Evolutionary conservation across 2,113 vertebrate genomes (phyloP).

Genomic region (Neolamprologus longior): DNA sequence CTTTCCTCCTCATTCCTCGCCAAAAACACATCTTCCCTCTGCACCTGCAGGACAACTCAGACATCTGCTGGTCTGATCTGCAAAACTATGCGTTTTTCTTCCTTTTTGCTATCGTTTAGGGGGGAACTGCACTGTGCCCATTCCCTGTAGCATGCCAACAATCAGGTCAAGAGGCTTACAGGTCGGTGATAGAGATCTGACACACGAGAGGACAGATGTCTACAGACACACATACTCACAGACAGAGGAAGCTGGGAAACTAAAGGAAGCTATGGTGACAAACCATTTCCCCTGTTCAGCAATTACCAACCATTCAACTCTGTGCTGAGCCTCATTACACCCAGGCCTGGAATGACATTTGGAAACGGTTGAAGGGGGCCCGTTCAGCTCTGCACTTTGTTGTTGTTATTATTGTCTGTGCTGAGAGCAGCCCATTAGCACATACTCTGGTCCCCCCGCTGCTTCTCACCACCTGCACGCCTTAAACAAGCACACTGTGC

Average conservation of each 20-base stretch:
- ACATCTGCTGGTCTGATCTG: background rate
- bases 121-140: background rate
- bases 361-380: conserved; percentile 58
- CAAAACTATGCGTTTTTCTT: background rate
- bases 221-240: background rate
- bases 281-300: conserved; percentile 57
- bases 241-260: conserved; percentile 28
- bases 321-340: conserved; percentile 51
- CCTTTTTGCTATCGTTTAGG: background rate
- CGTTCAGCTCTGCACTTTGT: conserved; percentile 38
- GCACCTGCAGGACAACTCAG: background rate
- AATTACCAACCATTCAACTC: conserved; percentile 54
- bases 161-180: background rate
- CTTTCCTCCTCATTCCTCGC: background rate
- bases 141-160: background rate
- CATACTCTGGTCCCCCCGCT: background rate
- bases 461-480: conserved; percentile 22
- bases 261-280: conserved; percentile 60
- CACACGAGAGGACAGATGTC: conserved; percentile 13
- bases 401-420: conserved; percentile 58
- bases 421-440: conserved; percentile 29
- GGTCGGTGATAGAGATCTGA: background rate
- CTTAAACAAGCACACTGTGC: background rate
- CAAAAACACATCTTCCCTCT: background rate
- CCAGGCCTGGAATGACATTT: conserved; percentile 60